Conservation (phyloP, 23 tunicate genomes). For the Halocynthia aurantium region DNA sequence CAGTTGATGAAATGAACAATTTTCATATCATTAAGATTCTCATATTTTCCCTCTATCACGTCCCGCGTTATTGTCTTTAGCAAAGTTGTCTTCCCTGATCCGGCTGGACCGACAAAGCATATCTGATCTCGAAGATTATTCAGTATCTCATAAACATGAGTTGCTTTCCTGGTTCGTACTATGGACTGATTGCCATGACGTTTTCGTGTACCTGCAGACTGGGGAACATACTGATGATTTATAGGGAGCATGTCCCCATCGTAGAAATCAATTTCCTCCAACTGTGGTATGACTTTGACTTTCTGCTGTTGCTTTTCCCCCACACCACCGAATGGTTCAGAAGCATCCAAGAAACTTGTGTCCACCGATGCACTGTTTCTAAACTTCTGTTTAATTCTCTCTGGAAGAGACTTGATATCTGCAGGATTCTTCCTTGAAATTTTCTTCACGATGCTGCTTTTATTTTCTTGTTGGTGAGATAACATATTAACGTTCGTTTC, state of each 20-base stretch:
- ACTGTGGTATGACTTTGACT: background rate
- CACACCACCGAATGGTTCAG: too few relatives aligned
- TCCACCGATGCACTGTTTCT: too few relatives aligned
- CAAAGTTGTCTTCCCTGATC: constrained; percentile 4
- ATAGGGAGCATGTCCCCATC: background rate
- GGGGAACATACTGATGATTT: background rate
- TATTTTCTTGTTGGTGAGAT: too few relatives aligned
- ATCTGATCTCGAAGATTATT: background rate
- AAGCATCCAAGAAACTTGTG: too few relatives aligned
- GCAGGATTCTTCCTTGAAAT: too few relatives aligned
- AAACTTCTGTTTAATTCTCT: too few relatives aligned
- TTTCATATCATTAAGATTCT: background rate
- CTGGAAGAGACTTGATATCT: too few relatives aligned
- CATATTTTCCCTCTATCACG: background rate
- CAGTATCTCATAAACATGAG: background rate
- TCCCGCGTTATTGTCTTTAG: background rate
- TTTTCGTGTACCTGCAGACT: background rate
- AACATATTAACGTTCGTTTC: too few relatives aligned
- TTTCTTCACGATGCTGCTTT: too few relatives aligned
- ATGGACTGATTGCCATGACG: background rate
- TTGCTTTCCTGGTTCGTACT: background rate
- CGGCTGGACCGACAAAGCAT: background rate
- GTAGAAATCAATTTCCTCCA: background rate
- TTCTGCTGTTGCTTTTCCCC: background rate
- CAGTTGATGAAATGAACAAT: too few relatives aligned